Conservation (phyloP, 1,140 invertebrate species). For the Ceratina calcarata region DNA sequence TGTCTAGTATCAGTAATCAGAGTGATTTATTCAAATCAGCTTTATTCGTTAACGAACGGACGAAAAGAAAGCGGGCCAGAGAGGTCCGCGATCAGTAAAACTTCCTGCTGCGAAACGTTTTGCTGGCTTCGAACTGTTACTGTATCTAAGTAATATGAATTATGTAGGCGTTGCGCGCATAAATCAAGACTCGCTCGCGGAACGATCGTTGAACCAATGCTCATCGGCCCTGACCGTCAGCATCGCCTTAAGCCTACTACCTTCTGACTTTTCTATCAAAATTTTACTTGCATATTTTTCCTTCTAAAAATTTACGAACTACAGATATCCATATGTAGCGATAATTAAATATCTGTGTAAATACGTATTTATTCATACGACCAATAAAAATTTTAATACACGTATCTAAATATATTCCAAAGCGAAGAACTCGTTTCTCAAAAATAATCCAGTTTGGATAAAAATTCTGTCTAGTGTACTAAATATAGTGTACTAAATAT, state of each 20-base stretch:
- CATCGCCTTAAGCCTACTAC: neutral
- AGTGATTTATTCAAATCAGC: conserved; percentile 7
- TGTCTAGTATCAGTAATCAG: neutral
- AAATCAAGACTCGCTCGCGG: conserved; percentile 60
- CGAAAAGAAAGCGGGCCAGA: conserved; percentile 35
- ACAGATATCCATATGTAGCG: neutral
- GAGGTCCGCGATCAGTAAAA: neutral
- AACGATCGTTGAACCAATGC: conserved; percentile 68
- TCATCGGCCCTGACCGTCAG: conserved; percentile 62
- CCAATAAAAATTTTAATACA: too few relatives aligned
- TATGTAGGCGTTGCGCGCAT: conserved; percentile 59
- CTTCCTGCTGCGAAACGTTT: conserved; percentile 8
- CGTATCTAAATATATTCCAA: too few relatives aligned
- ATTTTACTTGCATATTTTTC: neutral
- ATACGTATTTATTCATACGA: too few relatives aligned
- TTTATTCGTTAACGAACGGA: neutral
- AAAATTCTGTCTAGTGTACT: too few relatives aligned
- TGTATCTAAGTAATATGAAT: conserved; percentile 59
- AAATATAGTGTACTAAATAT: neutral
- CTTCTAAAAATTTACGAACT: neutral
- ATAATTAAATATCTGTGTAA: too few relatives aligned
- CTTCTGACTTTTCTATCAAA: conserved; percentile 13
- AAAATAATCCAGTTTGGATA: too few relatives aligned
- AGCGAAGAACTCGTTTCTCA: too few relatives aligned
- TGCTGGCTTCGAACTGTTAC: conserved; percentile 28